A percentile compares a stretch with the other conserved stretches of the same genome.
phyloP scores from a whole-genome alignment of 2,888 invertebrate species.

The Patella caerulea region DNA sequence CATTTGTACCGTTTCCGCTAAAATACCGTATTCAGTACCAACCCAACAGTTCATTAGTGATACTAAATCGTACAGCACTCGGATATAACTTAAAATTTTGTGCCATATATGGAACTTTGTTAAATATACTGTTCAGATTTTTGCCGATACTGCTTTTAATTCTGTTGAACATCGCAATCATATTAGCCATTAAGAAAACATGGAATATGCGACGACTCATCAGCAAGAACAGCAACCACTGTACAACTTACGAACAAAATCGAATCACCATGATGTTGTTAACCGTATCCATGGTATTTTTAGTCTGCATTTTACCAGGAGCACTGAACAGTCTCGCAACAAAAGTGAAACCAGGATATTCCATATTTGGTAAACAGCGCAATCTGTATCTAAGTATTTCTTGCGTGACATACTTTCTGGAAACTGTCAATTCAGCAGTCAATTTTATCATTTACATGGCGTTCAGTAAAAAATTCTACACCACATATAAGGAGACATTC shows the following conservation, averaged over 20 bases:
- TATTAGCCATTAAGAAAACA: constrained; percentile 48
- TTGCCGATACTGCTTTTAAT: constrained; percentile 51
- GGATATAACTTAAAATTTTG: constrained; percentile 52
- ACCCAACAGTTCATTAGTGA: constrained; percentile 38
- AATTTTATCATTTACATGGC: constrained; percentile 64
- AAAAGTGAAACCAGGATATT: constrained; percentile 47
- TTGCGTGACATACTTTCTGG: constrained; percentile 54
- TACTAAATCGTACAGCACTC: constrained; percentile 45
- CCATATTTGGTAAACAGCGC: constrained; percentile 39
- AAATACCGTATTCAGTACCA: constrained; percentile 47
- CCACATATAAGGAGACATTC: constrained; percentile 56
- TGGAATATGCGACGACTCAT: constrained; percentile 42
- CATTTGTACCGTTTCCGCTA: constrained; percentile 56
- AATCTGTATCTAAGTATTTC: constrained; percentile 51
- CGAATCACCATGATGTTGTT: constrained; percentile 60
- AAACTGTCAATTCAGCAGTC: constrained; percentile 59
- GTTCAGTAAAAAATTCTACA: constrained; percentile 54
- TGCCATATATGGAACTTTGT: constrained; percentile 48
- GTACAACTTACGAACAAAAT: constrained; percentile 45
- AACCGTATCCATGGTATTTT: constrained; percentile 56
- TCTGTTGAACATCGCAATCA: constrained; percentile 52
- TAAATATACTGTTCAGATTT: constrained; percentile 59
- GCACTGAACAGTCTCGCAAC: constrained; percentile 57
- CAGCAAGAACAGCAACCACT: constrained; percentile 27
- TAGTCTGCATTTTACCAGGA: constrained; percentile 60